These are phyloP conservation scores for Odobenus rosmarus DNA, from an alignment of 2,113 vertebrate species.

Conservation along the genomic window DNA sequence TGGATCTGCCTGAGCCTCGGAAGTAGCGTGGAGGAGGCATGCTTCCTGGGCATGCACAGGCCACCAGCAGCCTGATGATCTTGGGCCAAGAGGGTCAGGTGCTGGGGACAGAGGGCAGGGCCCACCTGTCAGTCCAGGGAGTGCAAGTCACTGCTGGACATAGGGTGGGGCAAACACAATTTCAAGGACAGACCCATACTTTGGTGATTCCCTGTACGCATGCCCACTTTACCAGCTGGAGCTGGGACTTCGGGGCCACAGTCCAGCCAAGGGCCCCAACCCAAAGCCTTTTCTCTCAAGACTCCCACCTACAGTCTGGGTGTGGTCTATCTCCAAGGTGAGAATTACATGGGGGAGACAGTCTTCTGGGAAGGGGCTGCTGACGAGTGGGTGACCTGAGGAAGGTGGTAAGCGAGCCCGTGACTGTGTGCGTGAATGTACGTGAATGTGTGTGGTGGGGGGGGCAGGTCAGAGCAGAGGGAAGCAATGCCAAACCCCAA, in stretches of 20 bases:
- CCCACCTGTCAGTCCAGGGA: background rate
- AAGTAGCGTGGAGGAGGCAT: rapidly evolving
- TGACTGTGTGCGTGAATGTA: rapidly evolving
- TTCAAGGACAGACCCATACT: background rate
- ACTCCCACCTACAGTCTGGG: background rate
- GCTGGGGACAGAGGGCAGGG: background rate
- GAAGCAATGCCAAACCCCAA: background rate
- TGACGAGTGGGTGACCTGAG: rapidly evolving
- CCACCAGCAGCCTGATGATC: rapidly evolving
- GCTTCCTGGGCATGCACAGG: background rate
- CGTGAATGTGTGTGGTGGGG: background rate
- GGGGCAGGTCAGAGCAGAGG: too few relatives aligned
- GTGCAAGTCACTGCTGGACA: background rate
- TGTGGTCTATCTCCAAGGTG: background rate
- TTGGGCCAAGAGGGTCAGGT: background rate
- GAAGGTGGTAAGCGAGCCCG: rapidly evolving
- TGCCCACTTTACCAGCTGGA: rapidly evolving
- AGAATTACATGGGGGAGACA: rapidly evolving
- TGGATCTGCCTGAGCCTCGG: background rate
- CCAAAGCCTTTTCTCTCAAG: background rate
- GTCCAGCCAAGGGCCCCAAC: background rate
- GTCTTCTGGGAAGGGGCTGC: background rate
- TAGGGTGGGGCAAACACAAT: background rate
- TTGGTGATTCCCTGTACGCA: rapidly evolving
- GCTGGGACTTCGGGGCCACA: rapidly evolving